Evolutionary conservation across 2,888 invertebrate genomes (phyloP), one percentile per base, ranked within the genome.

Genomic region (Parthenolecanium corni): DNA sequence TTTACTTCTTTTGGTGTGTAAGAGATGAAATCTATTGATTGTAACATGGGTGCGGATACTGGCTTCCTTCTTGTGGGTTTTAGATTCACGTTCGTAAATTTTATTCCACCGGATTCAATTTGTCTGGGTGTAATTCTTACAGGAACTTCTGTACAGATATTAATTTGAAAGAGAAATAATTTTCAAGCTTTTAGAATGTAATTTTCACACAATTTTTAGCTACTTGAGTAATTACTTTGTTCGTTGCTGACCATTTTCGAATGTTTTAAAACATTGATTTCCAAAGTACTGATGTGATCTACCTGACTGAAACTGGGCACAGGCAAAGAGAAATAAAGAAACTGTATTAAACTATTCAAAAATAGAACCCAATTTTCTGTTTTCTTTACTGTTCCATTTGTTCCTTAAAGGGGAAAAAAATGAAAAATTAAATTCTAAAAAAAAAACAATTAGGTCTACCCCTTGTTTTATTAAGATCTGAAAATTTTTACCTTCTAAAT

Each of bases 401-500:
- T 58, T 16, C 47, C 58, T 58, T 9, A n/a, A 9, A 4, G 31
- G 9, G 40, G 40, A 52, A n/a, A 25, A 3, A n/a, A 51, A 12
- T 16, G n/a, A 25, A 52, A 23, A 9, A 21, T 49, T 21, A 25
- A 31, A 21, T 42, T 52, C 11, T 16, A 38, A 21, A n/a, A 18
- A 3, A 44, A 21, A n/a, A n/a, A n/a, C n/a, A n/a, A n/a, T n/a
- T n/a, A n/a, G n/a, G n/a, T n/a, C n/a, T n/a, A n/a, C n/a, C n/a
- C n/a, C n/a, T n/a, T n/a, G n/a, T n/a, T n/a, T 21, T 1, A 21
- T 21, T 49, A 49, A 23, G 12, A 18, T 46, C 20, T 23, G 14
- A 23, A 49, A 14, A 49, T 12, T 14, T 3, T 12, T 40, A 61
- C 61, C 61, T 61, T 61, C 61, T 2, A 51, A 51, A 51, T 61